Evolutionary conservation across 2,888 invertebrate species (phyloP).

Genomic region (Brachyptera risi): DNA sequence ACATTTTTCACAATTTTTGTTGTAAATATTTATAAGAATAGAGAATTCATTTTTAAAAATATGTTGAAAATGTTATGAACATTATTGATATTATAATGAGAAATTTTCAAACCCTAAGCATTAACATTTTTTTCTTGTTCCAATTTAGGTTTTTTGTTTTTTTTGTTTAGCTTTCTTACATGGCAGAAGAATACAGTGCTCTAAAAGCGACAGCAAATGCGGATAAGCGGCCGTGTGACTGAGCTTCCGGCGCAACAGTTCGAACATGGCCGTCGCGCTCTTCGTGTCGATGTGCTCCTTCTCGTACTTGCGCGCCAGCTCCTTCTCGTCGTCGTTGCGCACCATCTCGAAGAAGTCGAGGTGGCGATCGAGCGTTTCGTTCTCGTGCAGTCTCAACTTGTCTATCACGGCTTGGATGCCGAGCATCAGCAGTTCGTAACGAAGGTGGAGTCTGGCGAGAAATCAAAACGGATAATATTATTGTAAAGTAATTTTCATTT

Average conservation of each 20-base stretch:
- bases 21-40: too few species aligned
- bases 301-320: constrained; percentile 85
- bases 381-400: constrained; percentile 86
- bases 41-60: too few species aligned
- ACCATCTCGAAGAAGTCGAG: constrained; percentile 99
- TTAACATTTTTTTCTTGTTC: too few species aligned
- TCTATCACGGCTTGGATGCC: constrained; percentile 95
- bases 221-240: constrained; percentile 91
- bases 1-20: too few species aligned
- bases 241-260: constrained; percentile 79
- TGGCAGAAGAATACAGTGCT: constrained; percentile 58
- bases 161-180: too few species aligned
- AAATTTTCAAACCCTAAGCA: too few species aligned
- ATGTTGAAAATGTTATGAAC: too few species aligned
- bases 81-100: too few species aligned
- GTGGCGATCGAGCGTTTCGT: constrained; percentile 91
- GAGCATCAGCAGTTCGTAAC: constrained; percentile 94
- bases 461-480: background rate
- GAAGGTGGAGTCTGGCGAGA: constrained; percentile 69
- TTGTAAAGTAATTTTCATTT: too few species aligned
- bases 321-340: constrained; percentile 92
- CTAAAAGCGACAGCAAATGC: constrained; percentile 83
- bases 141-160: too few species aligned
- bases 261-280: constrained; percentile 91
- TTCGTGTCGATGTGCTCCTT: constrained; percentile 90